Evolutionary conservation across 2,113 vertebrate genomes (phyloP).

Genomic region (Gavialis gangeticus): DNA sequence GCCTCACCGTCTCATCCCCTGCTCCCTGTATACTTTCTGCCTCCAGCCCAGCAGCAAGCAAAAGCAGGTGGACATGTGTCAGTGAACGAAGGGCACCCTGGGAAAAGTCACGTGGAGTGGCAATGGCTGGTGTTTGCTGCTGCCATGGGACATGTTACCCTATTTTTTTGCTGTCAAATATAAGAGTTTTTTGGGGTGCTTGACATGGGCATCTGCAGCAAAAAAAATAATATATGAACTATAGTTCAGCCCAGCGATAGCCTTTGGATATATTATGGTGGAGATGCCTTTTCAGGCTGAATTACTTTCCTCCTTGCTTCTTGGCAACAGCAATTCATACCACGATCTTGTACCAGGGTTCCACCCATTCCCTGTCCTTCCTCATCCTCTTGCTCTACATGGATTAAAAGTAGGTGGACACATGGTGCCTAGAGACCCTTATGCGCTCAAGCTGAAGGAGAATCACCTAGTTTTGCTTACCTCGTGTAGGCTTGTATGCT

Average conservation of each 20-base stretch:
- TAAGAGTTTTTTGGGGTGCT: too few relatives aligned
- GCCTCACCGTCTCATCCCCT: too few relatives aligned
- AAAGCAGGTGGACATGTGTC: too few relatives aligned
- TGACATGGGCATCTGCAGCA: too few relatives aligned
- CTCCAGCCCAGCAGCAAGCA: too few relatives aligned
- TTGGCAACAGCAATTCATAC: not conserved
- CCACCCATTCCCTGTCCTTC: not conserved
- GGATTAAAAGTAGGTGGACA: not conserved
- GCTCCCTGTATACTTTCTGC: too few relatives aligned
- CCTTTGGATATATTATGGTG: not conserved
- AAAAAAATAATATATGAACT: too few relatives aligned
- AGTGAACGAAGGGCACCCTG: too few relatives aligned
- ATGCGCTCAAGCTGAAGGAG: not conserved
- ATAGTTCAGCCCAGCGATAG: not conserved
- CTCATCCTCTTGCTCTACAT: not conserved
- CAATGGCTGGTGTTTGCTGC: too few relatives aligned
- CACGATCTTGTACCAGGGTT: rapidly evolving
- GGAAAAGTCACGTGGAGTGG: too few relatives aligned
- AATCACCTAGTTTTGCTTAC: rapidly evolving
- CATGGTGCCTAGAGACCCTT: not conserved
- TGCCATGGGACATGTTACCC: too few relatives aligned
- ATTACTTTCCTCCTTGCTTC: not conserved
- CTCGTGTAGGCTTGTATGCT: not conserved
- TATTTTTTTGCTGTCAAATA: too few relatives aligned
- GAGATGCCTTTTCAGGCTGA: not conserved